Base-by-base conservation (phyloP, 2,797 vertebrate species). In the Cirrhinus mrigala region DNA sequence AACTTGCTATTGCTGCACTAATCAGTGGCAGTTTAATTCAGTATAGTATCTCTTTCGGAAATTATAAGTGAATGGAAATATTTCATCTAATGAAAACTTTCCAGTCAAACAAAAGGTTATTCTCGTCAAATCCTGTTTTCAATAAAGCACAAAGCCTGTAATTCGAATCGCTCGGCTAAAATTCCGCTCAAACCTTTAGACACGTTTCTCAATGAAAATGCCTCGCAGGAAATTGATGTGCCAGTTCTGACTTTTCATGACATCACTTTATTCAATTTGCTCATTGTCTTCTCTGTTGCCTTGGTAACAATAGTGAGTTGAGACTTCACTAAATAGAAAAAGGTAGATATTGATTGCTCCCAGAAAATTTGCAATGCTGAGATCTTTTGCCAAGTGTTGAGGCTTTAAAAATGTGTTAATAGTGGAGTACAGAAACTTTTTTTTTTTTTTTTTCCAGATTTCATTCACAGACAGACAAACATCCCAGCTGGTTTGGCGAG, bases 281-380 rank as follows among this genome's bases (percentile, higher is more conserved):
- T 76, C 64, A 73, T 54, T 78, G 64, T 77, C 56, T 70, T 68
- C 66, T 16, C 74, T 50, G 83, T 90, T 88, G 75, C 81, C 60
- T 82, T 84, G 58, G 73, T 62, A 87, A 79, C 81, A 79, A 79
- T 79, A 87, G 56, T 40, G 37, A 58, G 64, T 82, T 54, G 18
- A 85, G 48, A 84, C 29, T 52, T 56, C n/a, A 33, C 3, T 78
- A 79, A 81, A 66, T 5, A 76, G 33, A 70, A 62, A 40, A 54
- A 40, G 37, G 74, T 68, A 76, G 75, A 66, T 68, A 52, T 73
- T 58, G 60, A 73, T 81, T 81, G 56, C 33, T 56, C 15, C n/a
- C 15, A 48, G 48, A 87, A 52, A 81, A 81, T 46, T 8, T 48
- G 69, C 27, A 44, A 70, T 40, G 15, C 37, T 73, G 29, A 85